These are phyloP conservation scores for Mizuhopecten yessoensis DNA, from an alignment of 1,140 invertebrate genomes.

Conservation along the genomic window DNA sequence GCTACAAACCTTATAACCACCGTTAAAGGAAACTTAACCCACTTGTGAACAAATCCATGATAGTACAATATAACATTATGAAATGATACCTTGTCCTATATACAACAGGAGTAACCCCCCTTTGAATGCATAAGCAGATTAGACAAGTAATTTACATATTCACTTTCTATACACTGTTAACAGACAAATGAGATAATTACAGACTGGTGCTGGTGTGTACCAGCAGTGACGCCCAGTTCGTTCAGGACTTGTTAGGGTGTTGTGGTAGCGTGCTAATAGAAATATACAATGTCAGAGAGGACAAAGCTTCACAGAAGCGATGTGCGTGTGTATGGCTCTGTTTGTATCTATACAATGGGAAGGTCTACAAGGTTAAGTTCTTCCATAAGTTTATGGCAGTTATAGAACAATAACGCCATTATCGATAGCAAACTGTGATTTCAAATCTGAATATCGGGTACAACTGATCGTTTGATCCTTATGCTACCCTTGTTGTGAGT, in stretches of 20 bases:
- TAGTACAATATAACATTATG: too few species aligned
- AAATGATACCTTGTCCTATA: not conserved
- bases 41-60: too few species aligned
- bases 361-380: not conserved
- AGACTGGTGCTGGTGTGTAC: not conserved
- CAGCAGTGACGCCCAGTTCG: not conserved
- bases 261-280: not conserved
- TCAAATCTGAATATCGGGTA: not conserved
- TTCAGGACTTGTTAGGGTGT: not conserved
- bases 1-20: too few species aligned
- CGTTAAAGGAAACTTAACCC: too few species aligned
- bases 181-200: not conserved
- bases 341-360: not conserved
- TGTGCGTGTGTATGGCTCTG: not conserved
- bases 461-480: not conserved
- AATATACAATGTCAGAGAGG: not conserved
- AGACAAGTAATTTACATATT: not conserved
- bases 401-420: slow-evolving; percentile 34
- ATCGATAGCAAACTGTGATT: slow-evolving; percentile 18
- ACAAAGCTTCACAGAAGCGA: not conserved
- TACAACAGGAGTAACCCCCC: not conserved
- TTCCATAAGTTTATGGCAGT: not conserved
- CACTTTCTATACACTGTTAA: not conserved
- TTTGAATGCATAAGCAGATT: not conserved
- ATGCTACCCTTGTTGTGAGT: not conserved